Evolutionary conservation across 2,113 vertebrate genomes (phyloP).

Genomic region (Perccottus glenii): DNA sequence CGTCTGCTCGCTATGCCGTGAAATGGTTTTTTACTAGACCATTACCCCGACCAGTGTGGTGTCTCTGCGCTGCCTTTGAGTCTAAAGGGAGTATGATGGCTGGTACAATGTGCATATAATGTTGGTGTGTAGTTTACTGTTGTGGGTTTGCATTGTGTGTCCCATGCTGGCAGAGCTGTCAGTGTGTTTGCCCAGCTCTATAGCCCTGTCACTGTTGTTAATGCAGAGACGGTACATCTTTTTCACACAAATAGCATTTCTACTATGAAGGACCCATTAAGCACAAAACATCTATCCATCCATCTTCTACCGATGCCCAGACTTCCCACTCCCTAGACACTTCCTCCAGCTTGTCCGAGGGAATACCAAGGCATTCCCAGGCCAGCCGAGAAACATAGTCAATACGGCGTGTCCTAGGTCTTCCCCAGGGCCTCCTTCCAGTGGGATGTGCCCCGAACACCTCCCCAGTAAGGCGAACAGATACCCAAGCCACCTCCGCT

Average conservation of each 20-base stretch:
- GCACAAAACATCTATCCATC: no score
- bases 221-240: conserved; percentile 6
- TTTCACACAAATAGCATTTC: neutral
- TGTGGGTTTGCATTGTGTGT: conserved; percentile 19
- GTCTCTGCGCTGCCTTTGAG: neutral
- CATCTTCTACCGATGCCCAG: no score
- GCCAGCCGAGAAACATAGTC: no score
- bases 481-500: no score
- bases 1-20: conserved; percentile 75
- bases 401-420: no score
- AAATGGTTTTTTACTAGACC: conserved; percentile 83
- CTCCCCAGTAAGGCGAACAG: no score
- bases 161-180: conserved; percentile 38
- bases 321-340: no score
- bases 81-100: neutral
- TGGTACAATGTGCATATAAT: conserved; percentile 12
- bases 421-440: no score
- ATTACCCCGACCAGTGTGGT: conserved; percentile 71
- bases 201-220: conserved; percentile 41
- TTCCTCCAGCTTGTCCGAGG: no score
- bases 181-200: conserved; percentile 42
- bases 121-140: conserved; percentile 16
- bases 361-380: no score
- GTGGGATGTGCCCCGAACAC: no score
- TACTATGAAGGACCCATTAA: no score